phyloP scores from a whole-genome alignment of 1,140 invertebrate species.

The Drosophila sulfurigaster region DNA sequence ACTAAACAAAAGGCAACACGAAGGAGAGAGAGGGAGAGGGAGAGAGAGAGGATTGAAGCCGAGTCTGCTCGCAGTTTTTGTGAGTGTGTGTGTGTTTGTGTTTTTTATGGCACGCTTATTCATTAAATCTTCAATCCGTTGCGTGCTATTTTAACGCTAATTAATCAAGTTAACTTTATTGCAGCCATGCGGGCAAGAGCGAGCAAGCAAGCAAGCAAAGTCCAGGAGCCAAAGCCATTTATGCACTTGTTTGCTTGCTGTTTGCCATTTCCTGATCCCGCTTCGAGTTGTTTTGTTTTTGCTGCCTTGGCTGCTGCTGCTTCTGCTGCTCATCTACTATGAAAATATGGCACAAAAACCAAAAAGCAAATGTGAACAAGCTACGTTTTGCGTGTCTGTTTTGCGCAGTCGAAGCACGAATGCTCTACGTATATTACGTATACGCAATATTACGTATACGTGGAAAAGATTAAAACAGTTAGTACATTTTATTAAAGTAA shows the following conservation, averaged over 20 bases:
- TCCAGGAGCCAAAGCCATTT: constrained; percentile 21
- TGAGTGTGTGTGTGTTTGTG: neutral
- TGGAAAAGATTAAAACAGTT: too few relatives aligned
- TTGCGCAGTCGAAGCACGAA: neutral
- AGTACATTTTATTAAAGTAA: too few relatives aligned
- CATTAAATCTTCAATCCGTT: constrained; percentile 54
- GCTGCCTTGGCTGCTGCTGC: constrained; percentile 8
- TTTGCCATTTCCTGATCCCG: neutral
- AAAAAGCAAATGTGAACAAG: neutral
- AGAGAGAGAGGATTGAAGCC: neutral
- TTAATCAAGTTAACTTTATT: constrained; percentile 64
- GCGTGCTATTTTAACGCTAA: constrained; percentile 54
- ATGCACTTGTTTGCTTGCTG: constrained; percentile 20
- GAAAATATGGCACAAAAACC: constrained; percentile 20
- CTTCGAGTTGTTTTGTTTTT: neutral
- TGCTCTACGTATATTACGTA: neutral
- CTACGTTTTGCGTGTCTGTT: neutral
- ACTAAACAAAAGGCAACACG: constrained; percentile 18
- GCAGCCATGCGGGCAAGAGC: constrained; percentile 22
- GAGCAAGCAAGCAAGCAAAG: constrained; percentile 2
- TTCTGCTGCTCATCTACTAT: constrained; percentile 11
- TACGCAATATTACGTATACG: neutral
- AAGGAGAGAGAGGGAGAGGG: neutral
- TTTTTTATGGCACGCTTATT: constrained; percentile 28
- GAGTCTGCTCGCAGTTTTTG: neutral